Percentiles rank a stretch among this genome's conserved stretches.
These are phyloP conservation scores for Entomyzon cyanotis DNA, from an alignment of 2,113 vertebrate genomes.

Conservation along the genomic window DNA sequence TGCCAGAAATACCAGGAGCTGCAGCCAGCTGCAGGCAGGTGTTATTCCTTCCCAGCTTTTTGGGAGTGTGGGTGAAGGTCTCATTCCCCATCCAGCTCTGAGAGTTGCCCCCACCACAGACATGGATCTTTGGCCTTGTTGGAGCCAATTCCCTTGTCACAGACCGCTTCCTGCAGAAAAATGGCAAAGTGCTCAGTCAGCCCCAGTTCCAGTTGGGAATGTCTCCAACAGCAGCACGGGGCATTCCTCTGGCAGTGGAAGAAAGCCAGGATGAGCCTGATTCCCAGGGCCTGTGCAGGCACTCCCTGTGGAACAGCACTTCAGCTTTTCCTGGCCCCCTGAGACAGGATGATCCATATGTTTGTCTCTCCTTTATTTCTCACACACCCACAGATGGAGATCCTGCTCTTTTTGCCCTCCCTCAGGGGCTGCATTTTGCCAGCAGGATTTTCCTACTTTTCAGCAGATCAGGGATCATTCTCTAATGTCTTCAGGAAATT, in stretches of 20 bases:
- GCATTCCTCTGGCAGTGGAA: neutral
- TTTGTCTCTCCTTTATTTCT: neutral
- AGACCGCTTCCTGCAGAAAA: slow-evolving; percentile 85
- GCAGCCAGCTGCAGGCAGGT: neutral
- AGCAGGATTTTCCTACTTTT: neutral
- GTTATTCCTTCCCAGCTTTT: slow-evolving; percentile 84
- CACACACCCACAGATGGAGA: neutral
- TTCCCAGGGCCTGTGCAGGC: neutral
- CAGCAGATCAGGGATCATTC: neutral
- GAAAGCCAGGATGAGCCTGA: neutral
- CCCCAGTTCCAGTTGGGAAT: neutral
- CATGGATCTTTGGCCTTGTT: slow-evolving; percentile 88
- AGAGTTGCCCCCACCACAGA: slow-evolving; percentile 90
- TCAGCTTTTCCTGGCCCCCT: neutral
- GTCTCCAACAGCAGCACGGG: neutral
- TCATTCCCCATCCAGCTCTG: slow-evolving; percentile 74
- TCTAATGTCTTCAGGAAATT: neutral
- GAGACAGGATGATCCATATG: neutral
- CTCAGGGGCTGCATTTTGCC: neutral
- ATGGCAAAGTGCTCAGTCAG: accelerated
- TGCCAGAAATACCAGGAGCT: neutral
- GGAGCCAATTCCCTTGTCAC: slow-evolving; percentile 90
- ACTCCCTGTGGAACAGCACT: neutral
- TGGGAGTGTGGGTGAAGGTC: slow-evolving; percentile 87
- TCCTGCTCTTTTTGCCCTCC: neutral